These are phyloP conservation scores for Epistrophe grossulariae DNA, from an alignment of 2,888 invertebrate species.

Conservation along the genomic window DNA sequence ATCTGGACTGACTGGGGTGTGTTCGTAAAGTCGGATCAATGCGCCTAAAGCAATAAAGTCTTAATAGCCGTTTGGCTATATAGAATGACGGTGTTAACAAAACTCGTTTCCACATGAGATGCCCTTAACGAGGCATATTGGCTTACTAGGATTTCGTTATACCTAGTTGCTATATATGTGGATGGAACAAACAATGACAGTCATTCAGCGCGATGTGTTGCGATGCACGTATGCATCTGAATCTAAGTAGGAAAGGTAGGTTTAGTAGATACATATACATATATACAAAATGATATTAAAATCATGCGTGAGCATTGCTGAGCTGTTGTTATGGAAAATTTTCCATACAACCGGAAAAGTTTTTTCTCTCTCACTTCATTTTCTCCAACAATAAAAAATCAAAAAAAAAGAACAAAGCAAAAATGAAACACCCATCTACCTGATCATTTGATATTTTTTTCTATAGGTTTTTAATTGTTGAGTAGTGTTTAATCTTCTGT, in stretches of 20 bases:
- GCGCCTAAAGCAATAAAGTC: slow-evolving; percentile 20
- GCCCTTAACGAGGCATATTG: slow-evolving; percentile 60
- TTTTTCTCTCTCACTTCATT: slow-evolving; percentile 4
- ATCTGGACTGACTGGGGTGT: background rate
- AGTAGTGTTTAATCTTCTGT: slow-evolving; percentile 27
- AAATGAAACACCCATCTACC: slow-evolving; percentile 38
- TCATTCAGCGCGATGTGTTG: slow-evolving; percentile 38
- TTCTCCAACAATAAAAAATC: slow-evolving; percentile 8
- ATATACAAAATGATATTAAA: slow-evolving; percentile 39
- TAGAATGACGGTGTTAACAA: slow-evolving; percentile 38
- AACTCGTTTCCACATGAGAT: slow-evolving; percentile 63
- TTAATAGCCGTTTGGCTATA: slow-evolving; percentile 27
- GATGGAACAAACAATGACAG: slow-evolving; percentile 26
- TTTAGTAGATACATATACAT: background rate
- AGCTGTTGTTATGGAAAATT: slow-evolving; percentile 47
- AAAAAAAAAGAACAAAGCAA: background rate
- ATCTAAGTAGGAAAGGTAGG: background rate
- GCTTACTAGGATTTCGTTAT: slow-evolving; percentile 31
- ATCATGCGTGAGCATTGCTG: slow-evolving; percentile 29
- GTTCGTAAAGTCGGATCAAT: background rate
- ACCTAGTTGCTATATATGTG: background rate
- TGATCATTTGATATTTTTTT: slow-evolving; percentile 42
- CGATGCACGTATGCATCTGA: slow-evolving; percentile 56
- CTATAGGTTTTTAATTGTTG: slow-evolving; percentile 33
- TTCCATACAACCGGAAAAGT: slow-evolving; percentile 41